phyloP scores from a whole-genome alignment of 2,797 vertebrate genomes.

The Melopsittacus undulatus region DNA sequence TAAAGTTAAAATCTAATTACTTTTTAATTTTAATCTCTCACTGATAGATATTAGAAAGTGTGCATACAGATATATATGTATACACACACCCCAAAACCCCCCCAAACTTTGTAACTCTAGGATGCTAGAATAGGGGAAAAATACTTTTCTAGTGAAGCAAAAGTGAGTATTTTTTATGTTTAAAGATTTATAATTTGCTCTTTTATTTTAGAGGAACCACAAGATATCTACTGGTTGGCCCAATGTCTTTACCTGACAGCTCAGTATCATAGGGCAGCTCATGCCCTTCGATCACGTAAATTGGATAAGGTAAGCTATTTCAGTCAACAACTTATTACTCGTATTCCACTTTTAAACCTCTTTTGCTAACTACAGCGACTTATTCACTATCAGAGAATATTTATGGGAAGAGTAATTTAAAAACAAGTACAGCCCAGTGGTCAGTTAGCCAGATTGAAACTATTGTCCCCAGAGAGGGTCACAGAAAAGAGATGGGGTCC shows the following conservation, averaged over 20 bases:
- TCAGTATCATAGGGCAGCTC: conserved; percentile 97
- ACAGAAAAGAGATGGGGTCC: background rate
- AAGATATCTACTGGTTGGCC: conserved; percentile 97
- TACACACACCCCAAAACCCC: accelerated
- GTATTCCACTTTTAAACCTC: background rate
- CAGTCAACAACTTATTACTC: background rate
- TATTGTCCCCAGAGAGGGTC: background rate
- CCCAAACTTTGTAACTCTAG: background rate
- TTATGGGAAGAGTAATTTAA: background rate
- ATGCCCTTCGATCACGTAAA: conserved; percentile 93
- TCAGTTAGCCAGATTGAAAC: accelerated
- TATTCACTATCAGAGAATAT: background rate
- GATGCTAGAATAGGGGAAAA: background rate
- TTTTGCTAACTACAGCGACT: background rate
- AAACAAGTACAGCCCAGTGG: background rate
- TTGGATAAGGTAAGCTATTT: conserved; percentile 88
- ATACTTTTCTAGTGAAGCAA: background rate
- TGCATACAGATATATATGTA: background rate
- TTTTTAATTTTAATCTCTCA: background rate
- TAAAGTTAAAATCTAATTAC: background rate
- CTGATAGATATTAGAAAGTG: background rate
- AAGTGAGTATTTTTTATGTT: background rate
- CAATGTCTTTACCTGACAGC: conserved; percentile 97
- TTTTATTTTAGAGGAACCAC: conserved; percentile 86
- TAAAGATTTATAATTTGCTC: background rate